These are phyloP conservation scores for Gerris buenoi DNA, from an alignment of 1,140 invertebrate species.

Conservation along the genomic window DNA sequence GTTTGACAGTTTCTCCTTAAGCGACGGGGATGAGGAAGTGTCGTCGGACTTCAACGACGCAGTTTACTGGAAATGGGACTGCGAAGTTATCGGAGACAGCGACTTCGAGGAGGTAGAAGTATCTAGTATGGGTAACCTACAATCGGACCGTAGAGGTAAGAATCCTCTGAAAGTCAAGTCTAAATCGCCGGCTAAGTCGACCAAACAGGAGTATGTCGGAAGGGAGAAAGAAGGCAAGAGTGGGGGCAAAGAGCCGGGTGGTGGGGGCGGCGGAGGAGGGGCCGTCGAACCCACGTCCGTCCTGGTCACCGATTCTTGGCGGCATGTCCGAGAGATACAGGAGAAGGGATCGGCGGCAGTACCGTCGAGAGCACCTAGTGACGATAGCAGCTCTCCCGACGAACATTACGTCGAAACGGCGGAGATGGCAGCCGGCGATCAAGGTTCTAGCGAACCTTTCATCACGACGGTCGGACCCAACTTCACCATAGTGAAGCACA, in stretches of 20 bases:
- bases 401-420: conserved; percentile 11
- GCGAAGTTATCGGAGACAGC: background rate
- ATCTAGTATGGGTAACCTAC: conserved; percentile 6
- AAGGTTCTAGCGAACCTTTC: background rate
- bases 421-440: background rate
- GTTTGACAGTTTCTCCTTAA: conserved; percentile 4
- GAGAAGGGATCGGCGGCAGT: background rate
- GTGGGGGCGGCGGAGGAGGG: background rate
- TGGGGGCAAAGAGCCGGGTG: background rate
- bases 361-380: conserved; percentile 9
- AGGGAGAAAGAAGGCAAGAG: background rate
- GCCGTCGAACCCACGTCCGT: background rate
- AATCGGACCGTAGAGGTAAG: conserved; percentile 6
- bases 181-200: background rate
- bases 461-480: conserved; percentile 1
- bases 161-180: background rate
- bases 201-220: background rate
- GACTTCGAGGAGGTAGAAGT: background rate
- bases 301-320: conserved; percentile 15
- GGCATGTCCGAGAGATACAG: conserved; percentile 5
- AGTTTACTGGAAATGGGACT: conserved; percentile 1
- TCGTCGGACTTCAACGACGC: conserved; percentile 2
- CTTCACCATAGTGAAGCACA: conserved; percentile 15
- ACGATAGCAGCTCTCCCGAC: conserved; percentile 11
- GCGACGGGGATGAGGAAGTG: background rate